Evolutionary conservation across 2,113 vertebrate genomes (phyloP).

Genomic region (Campylomormyrus tamandua): DNA sequence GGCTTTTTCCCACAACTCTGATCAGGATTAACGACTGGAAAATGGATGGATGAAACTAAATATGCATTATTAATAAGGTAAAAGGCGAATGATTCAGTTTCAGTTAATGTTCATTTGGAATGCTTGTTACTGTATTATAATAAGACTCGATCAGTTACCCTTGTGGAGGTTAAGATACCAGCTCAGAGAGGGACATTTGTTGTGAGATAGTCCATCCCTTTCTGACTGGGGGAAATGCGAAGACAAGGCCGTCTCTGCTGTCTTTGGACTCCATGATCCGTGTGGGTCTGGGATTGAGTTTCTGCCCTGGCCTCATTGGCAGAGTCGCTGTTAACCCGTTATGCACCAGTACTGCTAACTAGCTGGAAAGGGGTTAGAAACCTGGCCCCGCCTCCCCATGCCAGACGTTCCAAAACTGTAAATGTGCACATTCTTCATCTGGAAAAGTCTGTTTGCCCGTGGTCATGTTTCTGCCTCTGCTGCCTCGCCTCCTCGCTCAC

Average conservation of each 20-base stretch:
- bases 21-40: not conserved
- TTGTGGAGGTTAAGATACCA: not conserved
- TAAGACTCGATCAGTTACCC: not conserved
- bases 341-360: not conserved
- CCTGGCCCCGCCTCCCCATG: not conserved
- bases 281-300: not conserved
- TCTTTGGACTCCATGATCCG: not conserved
- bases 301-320: not conserved
- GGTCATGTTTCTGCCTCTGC: not conserved
- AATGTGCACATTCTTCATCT: not conserved
- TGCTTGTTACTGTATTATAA: not conserved
- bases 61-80: not conserved
- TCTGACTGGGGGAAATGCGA: not conserved
- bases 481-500: not conserved
- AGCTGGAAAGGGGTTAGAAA: not conserved
- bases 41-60: not conserved
- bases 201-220: not conserved
- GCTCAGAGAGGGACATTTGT: not conserved
- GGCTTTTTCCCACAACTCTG: not conserved
- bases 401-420: not conserved
- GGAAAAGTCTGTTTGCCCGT: not conserved
- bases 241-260: not conserved
- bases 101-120: not conserved
- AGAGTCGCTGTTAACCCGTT: not conserved
- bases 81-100: not conserved